Conservation (phyloP, 1,140 invertebrate genomes). For the Drosophila bifasciata region DNA sequence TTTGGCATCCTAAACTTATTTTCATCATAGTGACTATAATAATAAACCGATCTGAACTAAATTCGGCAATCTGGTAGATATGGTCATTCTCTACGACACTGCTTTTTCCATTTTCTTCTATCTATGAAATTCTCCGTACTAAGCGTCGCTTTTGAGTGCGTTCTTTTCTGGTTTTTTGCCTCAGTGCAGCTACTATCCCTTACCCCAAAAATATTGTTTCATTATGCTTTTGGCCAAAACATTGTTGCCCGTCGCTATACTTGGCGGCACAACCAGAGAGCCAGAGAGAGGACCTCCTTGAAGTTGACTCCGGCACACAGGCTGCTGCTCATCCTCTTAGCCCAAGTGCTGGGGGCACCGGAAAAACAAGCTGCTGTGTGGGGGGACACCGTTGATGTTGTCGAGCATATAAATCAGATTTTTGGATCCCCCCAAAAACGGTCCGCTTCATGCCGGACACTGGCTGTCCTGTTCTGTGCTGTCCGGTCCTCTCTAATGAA, state of each 20-base stretch:
- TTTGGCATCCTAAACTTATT: too few species aligned
- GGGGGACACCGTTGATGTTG: conserved; percentile 68
- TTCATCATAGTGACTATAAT: too few species aligned
- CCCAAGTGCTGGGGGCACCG: not conserved
- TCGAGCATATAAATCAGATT: conserved; percentile 80
- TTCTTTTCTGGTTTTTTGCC: too few species aligned
- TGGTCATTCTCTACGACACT: too few species aligned
- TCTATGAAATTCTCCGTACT: too few species aligned
- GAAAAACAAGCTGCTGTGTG: conserved; percentile 2
- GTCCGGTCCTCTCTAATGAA: conserved; percentile 46
- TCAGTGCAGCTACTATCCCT: not conserved
- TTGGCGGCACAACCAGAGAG: conserved; percentile 11
- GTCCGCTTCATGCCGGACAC: conserved; percentile 28
- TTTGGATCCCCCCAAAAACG: conserved; percentile 49
- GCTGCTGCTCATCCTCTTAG: not conserved
- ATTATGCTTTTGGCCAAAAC: conserved; percentile 66
- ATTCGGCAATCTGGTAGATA: too few species aligned
- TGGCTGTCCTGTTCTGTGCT: not conserved
- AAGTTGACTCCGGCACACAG: conserved; percentile 1
- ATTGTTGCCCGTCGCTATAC: conserved; percentile 31
- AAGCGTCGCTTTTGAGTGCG: too few species aligned
- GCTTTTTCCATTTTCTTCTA: too few species aligned
- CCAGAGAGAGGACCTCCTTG: conserved; percentile 19
- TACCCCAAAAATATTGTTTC: conserved; percentile 66
- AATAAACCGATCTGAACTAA: too few species aligned